phyloP scores from a whole-genome alignment of 2,113 vertebrate genomes.

The Trichechus manatus region DNA sequence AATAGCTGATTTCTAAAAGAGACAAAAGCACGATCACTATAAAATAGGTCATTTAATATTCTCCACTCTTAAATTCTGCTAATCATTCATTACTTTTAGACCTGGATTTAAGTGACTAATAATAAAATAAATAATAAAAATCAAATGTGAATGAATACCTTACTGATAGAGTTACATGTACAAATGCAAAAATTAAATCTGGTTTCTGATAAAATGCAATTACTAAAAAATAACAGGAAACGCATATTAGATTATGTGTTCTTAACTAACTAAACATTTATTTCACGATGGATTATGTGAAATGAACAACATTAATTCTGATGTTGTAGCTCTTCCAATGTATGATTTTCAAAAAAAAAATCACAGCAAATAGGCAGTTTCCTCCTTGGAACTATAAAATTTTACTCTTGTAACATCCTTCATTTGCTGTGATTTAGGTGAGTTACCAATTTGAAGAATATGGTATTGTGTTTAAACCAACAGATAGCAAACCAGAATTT shows the following conservation, averaged over 20 bases:
- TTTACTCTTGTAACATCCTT: background rate
- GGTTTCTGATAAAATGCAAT: conserved; percentile 46
- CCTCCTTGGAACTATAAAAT: background rate
- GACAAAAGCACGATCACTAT: background rate
- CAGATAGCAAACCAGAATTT: conserved; percentile 29
- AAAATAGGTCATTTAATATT: background rate
- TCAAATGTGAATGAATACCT: background rate
- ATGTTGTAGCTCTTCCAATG: conserved; percentile 44
- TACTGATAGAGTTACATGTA: background rate
- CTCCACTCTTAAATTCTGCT: background rate
- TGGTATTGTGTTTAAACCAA: conserved; percentile 1
- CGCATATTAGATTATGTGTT: background rate
- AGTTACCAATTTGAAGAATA: background rate
- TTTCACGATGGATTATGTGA: conserved; percentile 12
- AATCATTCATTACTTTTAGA: background rate
- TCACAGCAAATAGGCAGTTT: conserved; percentile 30
- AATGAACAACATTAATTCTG: conserved; percentile 34
- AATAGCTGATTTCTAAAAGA: conserved; percentile 92
- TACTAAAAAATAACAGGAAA: conserved; percentile 48
- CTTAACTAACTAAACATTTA: conserved; percentile 49
- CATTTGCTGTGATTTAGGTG: conserved; percentile 28
- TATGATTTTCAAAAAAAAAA: background rate
- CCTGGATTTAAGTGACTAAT: conserved; percentile 17
- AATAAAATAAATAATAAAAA: conserved; percentile 46
- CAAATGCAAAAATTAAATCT: conserved; percentile 31